A percentile compares a stretch with the other conserved stretches of the same genome.
Evolutionary conservation across 1,140 invertebrate genomes (phyloP).

Genomic region (Macrobrachium rosenbergii): DNA sequence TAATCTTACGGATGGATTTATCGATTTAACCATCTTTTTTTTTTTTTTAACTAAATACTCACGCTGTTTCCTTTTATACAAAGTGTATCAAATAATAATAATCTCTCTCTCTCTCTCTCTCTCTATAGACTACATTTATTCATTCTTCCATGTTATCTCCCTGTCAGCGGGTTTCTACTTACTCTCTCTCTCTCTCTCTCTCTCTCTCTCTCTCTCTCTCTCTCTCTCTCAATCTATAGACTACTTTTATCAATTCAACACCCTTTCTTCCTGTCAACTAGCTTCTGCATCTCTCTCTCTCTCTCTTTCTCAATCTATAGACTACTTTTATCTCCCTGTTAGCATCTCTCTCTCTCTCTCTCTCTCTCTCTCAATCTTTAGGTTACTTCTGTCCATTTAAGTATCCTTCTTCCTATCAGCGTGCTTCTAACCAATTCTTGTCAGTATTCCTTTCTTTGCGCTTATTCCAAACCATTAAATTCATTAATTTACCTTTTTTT

Average conservation of each 20-base stretch:
- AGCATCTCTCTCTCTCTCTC: not conserved
- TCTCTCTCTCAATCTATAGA: not conserved
- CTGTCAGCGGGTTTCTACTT: not conserved
- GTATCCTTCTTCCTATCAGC: no score
- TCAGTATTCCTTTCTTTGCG: no score
- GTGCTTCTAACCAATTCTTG: no score
- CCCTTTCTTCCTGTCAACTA: not conserved
- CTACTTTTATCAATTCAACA: not conserved
- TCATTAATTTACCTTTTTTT: no score
- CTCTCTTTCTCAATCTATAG: not conserved
- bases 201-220: not conserved
- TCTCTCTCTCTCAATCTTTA: no score
- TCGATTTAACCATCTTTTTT: no score
- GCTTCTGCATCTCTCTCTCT: not conserved
- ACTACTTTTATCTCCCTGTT: not conserved
- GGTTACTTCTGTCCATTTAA: no score
- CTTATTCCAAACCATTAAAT: no score
- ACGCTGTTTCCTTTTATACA: not conserved
- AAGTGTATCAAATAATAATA: no score
- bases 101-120: conserved; percentile 15
- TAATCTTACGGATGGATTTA: no score
- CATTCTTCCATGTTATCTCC: not conserved
- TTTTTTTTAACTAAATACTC: not conserved
- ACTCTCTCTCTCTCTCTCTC: conserved; percentile 12
- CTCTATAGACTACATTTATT: no score